These are phyloP conservation scores for Diprion similis DNA, from an alignment of 1,140 invertebrate genomes.

Conservation along the genomic window DNA sequence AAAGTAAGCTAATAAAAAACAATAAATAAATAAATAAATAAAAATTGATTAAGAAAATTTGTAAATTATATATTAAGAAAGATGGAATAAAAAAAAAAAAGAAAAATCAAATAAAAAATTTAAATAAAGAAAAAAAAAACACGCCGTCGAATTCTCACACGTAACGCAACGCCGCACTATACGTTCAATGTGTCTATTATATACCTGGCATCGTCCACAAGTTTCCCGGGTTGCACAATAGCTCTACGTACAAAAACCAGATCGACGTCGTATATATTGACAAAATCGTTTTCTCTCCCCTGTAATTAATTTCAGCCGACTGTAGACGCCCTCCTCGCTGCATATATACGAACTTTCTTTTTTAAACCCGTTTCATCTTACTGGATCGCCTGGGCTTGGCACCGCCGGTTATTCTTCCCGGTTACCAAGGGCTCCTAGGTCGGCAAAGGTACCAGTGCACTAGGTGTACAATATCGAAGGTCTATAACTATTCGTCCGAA, in stretches of 20 bases:
- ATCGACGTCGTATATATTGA: background rate
- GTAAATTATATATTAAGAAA: conserved; percentile 54
- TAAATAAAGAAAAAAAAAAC: background rate
- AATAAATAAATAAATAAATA: background rate
- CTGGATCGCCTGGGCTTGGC: background rate
- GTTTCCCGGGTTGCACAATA: background rate
- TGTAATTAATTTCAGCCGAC: conserved; percentile 8
- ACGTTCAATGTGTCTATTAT: background rate
- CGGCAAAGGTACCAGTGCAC: too few species aligned
- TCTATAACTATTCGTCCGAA: conserved; percentile 5
- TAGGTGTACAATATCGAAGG: background rate
- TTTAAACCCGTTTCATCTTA: conserved; percentile 3
- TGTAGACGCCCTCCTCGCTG: background rate
- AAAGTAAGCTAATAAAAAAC: background rate
- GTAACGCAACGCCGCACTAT: background rate
- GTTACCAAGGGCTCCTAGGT: conserved; percentile 4
- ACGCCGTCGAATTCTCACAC: background rate
- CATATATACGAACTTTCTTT: background rate
- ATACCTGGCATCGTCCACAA: background rate
- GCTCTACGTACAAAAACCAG: background rate
- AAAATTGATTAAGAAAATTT: conserved; percentile 45
- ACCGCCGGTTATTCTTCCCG: background rate
- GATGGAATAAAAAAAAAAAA: conserved; percentile 36
- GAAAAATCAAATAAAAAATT: conserved; percentile 29
- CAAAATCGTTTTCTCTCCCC: background rate